Evolutionary conservation across 2,113 vertebrate genomes (phyloP), one percentile per base, ranked within the genome.

Genomic region (Leptodactylus fuscus): DNA sequence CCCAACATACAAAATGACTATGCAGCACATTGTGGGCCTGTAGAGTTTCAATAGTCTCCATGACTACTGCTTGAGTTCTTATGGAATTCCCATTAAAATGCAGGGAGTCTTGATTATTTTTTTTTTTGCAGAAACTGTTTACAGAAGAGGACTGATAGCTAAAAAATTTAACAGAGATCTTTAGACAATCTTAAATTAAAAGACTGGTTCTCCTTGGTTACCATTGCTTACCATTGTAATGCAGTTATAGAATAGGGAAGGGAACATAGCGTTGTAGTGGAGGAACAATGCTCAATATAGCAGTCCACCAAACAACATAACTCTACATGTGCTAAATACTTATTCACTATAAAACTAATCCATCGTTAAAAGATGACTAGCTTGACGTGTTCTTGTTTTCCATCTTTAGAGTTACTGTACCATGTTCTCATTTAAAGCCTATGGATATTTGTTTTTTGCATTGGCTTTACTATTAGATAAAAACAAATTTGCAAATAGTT

Each of bases 1-100:
- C 15, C 15, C 29, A 78, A 77, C 36, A 44, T 44, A 41, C 44
- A 44, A 73, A n/a, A 27, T 74, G n/a, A 51, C 24, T 49, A 49
- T 76, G 46, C 73, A 76, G 51, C 46, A 51, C 13, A 76, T 32
- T n/a, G 48, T n/a, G 22, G 75, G 49, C 55, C 32, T 13, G n/a
- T 78, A 34, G 20, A n/a, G 75, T 78, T 29, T 55, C 29, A 18
- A 34, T 36, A 13, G 49, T 78, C 22, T 41, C 53, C 53, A 38
- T 60, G 34, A 58, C 76, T 58, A 79, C 76, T 41, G 34, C 32
- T 41, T 24, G 76, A 27, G 27, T 60, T 18, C 51, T 41, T 36
- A 20, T 41, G 76, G 76, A 60, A 79, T 79, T 79, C 27, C 22
- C 51, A 79, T 60, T 79, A 60, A 79, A 38, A 79, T 60, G 22